These are phyloP conservation scores for Symphodus melops DNA, from an alignment of 2,113 vertebrate genomes.

Conservation along the genomic window DNA sequence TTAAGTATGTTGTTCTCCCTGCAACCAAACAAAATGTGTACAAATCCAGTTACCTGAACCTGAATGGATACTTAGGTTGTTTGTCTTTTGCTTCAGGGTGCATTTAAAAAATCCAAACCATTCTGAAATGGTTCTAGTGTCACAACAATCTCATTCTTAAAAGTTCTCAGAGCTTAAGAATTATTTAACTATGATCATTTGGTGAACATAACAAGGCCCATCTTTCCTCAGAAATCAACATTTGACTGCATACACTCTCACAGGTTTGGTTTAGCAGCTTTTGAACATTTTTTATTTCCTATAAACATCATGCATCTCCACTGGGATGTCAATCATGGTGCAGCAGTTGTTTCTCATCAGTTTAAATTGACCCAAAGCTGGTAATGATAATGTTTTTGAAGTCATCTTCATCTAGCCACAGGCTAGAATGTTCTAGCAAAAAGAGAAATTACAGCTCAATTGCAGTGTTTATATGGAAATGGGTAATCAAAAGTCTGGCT, in stretches of 20 bases:
- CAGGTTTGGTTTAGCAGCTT: not conserved
- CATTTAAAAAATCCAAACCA: no score
- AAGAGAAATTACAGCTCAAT: not conserved
- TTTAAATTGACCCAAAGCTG: conserved; percentile 14
- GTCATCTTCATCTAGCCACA: not conserved
- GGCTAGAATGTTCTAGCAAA: not conserved
- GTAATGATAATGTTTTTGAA: conserved; percentile 5
- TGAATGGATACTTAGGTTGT: no score
- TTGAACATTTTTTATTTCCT: not conserved
- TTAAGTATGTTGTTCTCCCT: no score
- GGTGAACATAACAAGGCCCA: not conserved
- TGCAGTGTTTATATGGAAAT: not conserved
- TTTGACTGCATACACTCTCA: not conserved
- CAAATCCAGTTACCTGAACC: no score
- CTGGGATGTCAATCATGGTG: not conserved
- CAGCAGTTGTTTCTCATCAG: not conserved
- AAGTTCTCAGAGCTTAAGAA: no score
- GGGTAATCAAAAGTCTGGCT: not conserved
- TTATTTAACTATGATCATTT: no score
- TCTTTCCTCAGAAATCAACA: not conserved
- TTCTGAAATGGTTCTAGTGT: no score
- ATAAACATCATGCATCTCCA: not conserved
- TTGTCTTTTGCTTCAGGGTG: no score
- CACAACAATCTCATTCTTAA: no score
- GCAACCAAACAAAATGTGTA: no score